These are phyloP conservation scores for Rhadinocentrus ornatus DNA, from an alignment of 2,797 vertebrate genomes.

Conservation along the genomic window DNA sequence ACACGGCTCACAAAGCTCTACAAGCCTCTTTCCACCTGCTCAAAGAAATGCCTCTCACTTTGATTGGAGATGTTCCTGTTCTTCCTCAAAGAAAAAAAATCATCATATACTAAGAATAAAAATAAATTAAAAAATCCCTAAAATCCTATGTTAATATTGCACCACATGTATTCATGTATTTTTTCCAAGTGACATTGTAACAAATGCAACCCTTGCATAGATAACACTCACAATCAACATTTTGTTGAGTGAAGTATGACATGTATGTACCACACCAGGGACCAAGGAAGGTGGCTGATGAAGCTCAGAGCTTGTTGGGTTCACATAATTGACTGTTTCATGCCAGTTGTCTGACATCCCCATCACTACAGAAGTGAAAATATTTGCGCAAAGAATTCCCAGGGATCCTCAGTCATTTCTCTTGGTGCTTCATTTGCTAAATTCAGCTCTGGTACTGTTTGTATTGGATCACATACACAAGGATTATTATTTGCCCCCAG, in stretches of 20 bases:
- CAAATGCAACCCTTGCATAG: conserved; percentile 4
- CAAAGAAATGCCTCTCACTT: conserved; percentile 24
- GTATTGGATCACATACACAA: conserved; percentile 43
- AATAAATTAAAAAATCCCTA: neutral
- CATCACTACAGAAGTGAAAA: conserved; percentile 60
- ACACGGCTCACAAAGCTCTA: conserved; percentile 36
- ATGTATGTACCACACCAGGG: neutral
- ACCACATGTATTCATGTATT: neutral
- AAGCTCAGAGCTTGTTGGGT: neutral
- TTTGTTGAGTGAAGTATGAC: conserved; percentile 14
- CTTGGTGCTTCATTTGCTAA: conserved; percentile 67
- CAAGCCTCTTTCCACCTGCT: conserved; percentile 40
- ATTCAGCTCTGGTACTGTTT: conserved; percentile 51
- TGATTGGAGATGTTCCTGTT: conserved; percentile 10
- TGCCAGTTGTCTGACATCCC: conserved; percentile 62
- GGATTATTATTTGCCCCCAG: conserved; percentile 33
- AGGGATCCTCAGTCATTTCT: conserved; percentile 60
- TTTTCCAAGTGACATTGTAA: neutral
- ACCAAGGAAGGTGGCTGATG: conserved; percentile 3
- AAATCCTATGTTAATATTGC: neutral
- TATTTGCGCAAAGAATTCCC: conserved; percentile 70
- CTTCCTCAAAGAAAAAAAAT: conserved; percentile 13
- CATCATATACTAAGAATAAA: conserved; percentile 8
- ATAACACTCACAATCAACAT: conserved; percentile 1
- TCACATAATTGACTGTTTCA: conserved; percentile 46